Base-by-base conservation (phyloP, 1,140 invertebrate species). In the Augochlora pura region DNA sequence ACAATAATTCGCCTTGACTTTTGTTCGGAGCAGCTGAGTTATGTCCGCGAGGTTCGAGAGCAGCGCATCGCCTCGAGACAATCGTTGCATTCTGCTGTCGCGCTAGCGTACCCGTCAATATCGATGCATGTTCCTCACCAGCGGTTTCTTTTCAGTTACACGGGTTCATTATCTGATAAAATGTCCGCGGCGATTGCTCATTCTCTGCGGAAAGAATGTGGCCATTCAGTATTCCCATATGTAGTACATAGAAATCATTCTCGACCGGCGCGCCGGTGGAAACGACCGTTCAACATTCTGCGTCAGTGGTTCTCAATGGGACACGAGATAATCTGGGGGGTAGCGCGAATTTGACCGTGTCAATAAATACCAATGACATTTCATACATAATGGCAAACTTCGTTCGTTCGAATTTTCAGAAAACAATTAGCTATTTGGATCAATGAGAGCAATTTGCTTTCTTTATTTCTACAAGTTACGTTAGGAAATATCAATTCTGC, bases 1-100 rank as follows among this genome's bases (percentile, higher is more conserved):
- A 68, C 68, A 69, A 69, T 67, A 66, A 77, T 77, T 80, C 69
- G 67, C 80, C 70, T 73, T 82, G 80, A 82, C 78, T 80, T 80
- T 80, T 70, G 73, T 77, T 49, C 54, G 73, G 59, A 25, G 25
- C 46, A 57, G 42, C 62, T 77, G 78, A 68, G 49, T 69, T 68
- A 80, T 80, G 65, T 66, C 54, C 27, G n/a, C 54, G 74, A 57
- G 38, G 38, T 42, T 49, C 64, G 65, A 67, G 63, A 62, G 60
- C 76, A 32, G 12, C 38, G 57, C 25, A 64, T 73, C 52, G 52
- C 21, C 42, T 74, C 59, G 46, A 70, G 76, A 77, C 76, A 77
- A 77, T 77, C 76, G 68, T 38, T 39, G 76, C 60, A 77, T 77
- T 77, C 76, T 77, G 63, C 60, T 71, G 68, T 72, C 76, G 68